Conservation (phyloP, 2,888 invertebrate species). For the Acanthosepion lycidas region DNA sequence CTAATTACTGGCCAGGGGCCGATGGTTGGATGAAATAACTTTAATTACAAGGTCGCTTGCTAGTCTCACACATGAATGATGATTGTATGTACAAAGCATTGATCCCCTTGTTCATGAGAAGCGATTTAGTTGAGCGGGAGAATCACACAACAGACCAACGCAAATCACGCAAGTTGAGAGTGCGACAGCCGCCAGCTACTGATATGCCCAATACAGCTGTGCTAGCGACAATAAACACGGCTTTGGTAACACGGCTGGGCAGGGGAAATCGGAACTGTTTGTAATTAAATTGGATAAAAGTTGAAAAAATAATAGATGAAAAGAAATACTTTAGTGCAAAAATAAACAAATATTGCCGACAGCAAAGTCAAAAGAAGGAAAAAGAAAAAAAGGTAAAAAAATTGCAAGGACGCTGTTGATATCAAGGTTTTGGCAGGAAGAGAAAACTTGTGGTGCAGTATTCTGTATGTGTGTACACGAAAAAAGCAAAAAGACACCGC, state of each 20-base stretch:
- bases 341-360: no score
- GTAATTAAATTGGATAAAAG: background rate
- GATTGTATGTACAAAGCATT: background rate
- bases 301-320: background rate
- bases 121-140: background rate
- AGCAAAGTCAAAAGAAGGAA: no score
- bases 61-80: background rate
- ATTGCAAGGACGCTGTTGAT: no score
- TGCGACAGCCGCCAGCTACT: background rate
- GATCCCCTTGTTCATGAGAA: background rate
- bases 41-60: background rate
- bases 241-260: background rate
- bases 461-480: no score
- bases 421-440: no score
- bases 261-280: background rate
- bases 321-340: no score
- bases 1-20: constrained; percentile 33
- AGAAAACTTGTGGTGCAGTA: no score
- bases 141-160: background rate
- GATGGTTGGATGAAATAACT: background rate
- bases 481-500: no score
- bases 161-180: background rate
- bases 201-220: background rate
- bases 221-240: background rate
- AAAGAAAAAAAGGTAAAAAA: no score